phyloP scores from a whole-genome alignment of 2,113 vertebrate species.

The Meles meles region DNA sequence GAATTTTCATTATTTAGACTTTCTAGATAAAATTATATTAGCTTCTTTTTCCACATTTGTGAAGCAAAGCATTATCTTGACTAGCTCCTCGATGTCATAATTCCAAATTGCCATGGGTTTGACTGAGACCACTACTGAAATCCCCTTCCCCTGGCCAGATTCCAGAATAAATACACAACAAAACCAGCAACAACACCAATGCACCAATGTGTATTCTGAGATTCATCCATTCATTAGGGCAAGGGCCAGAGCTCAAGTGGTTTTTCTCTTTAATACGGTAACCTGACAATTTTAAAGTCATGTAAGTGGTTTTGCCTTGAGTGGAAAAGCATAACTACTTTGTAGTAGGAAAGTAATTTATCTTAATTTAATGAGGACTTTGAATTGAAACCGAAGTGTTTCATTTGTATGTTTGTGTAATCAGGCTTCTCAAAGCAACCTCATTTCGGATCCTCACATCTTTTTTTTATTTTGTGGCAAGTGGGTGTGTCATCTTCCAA shows the following conservation, averaged over 20 bases:
- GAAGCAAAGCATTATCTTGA: background rate
- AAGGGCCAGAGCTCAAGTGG: fast-evolving
- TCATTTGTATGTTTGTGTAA: fast-evolving
- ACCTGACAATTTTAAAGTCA: background rate
- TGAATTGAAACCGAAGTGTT: background rate
- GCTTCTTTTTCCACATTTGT: background rate
- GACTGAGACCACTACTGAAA: too few species aligned
- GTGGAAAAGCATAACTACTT: background rate
- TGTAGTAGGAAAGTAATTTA: background rate
- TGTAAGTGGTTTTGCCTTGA: background rate
- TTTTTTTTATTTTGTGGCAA: background rate
- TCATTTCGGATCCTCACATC: fast-evolving
- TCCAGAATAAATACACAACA: background rate
- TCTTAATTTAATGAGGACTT: background rate
- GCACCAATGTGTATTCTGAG: background rate
- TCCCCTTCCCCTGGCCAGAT: background rate
- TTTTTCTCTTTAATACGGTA: background rate
- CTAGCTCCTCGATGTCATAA: background rate
- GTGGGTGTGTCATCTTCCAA: background rate
- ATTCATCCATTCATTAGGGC: background rate
- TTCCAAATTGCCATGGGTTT: background rate
- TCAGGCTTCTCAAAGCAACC: background rate
- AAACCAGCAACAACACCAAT: too few species aligned
- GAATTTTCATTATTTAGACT: background rate
- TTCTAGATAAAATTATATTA: background rate